phyloP scores from a whole-genome alignment of 2,888 invertebrate genomes.

The Drosophila colorata region DNA sequence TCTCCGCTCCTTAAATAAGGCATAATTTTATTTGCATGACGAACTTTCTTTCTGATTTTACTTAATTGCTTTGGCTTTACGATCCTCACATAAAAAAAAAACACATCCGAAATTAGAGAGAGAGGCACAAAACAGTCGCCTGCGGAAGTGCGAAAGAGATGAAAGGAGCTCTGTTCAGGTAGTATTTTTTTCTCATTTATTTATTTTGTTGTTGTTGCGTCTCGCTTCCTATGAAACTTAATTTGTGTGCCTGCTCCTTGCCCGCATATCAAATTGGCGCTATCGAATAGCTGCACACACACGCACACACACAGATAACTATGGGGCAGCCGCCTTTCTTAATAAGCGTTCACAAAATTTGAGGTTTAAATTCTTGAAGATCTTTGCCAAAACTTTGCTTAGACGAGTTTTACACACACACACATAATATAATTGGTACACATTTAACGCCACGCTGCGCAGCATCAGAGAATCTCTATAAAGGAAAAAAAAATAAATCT shows the following conservation, averaged over 20 bases:
- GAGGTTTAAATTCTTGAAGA: conserved; percentile 70
- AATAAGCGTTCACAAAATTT: conserved; percentile 62
- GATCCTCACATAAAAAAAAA: conserved; percentile 58
- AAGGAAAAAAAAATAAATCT: conserved; percentile 18
- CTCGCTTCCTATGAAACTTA: conserved; percentile 75
- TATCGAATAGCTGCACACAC: conserved; percentile 67
- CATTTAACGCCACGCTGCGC: conserved; percentile 67
- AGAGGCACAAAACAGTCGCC: neutral
- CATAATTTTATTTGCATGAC: conserved; percentile 39
- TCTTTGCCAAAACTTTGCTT: conserved; percentile 45
- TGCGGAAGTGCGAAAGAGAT: neutral
- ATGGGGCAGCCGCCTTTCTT: conserved; percentile 58
- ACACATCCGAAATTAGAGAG: conserved; percentile 38
- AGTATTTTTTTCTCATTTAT: conserved; percentile 35
- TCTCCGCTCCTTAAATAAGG: conserved; percentile 31
- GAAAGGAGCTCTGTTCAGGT: conserved; percentile 51
- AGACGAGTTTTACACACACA: conserved; percentile 18
- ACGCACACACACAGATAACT: conserved; percentile 53
- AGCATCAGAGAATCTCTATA: conserved; percentile 42
- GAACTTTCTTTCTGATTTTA: conserved; percentile 47
- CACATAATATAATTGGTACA: conserved; percentile 63
- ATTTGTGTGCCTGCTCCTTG: conserved; percentile 67
- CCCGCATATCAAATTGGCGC: conserved; percentile 75
- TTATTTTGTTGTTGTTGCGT: conserved; percentile 17
- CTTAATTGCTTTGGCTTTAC: conserved; percentile 60